phyloP scores from a whole-genome alignment of 1,140 invertebrate species.

The Propsilocerus akamusi region DNA sequence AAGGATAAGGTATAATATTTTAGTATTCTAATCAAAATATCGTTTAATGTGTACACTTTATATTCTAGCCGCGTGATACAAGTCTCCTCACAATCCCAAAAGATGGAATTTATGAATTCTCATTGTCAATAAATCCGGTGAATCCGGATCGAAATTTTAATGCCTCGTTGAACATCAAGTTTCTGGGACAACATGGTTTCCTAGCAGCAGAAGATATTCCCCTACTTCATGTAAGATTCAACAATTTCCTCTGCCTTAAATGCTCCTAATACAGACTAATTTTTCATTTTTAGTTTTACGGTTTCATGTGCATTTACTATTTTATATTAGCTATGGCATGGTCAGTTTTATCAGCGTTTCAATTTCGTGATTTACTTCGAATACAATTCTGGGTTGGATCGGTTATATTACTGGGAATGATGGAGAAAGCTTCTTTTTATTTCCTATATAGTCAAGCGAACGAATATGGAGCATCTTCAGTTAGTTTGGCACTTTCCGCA shows the following conservation, averaged over 20 bases:
- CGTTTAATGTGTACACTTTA: too few relatives aligned
- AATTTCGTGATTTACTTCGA: conserved; percentile 79
- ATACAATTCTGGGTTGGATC: conserved; percentile 92
- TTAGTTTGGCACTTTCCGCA: conserved; percentile 53
- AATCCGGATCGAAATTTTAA: conserved; percentile 19
- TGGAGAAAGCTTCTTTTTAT: conserved; percentile 76
- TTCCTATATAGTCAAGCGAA: conserved; percentile 72
- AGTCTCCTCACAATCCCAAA: conserved; percentile 24
- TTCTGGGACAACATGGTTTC: conserved; percentile 45
- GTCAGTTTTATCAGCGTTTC: conserved; percentile 63
- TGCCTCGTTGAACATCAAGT: conserved; percentile 37
- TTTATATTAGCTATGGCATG: conserved; percentile 64
- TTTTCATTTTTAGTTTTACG: conserved; percentile 53
- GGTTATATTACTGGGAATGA: conserved; percentile 70
- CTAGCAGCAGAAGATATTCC: conserved; percentile 59
- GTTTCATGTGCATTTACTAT: conserved; percentile 78
- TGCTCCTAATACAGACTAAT: background rate
- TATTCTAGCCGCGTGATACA: too few relatives aligned
- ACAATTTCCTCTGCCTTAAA: background rate
- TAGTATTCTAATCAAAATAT: too few relatives aligned
- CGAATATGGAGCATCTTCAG: conserved; percentile 45
- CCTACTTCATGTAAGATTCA: conserved; percentile 37
- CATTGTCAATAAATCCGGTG: conserved; percentile 17
- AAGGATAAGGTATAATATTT: too few relatives aligned
- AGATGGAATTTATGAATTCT: conserved; percentile 35